A percentile compares a stretch with the other conserved stretches of the same genome.
Evolutionary conservation across 1,140 invertebrate genomes (phyloP).

Genomic region (Triops longicaudatus): DNA sequence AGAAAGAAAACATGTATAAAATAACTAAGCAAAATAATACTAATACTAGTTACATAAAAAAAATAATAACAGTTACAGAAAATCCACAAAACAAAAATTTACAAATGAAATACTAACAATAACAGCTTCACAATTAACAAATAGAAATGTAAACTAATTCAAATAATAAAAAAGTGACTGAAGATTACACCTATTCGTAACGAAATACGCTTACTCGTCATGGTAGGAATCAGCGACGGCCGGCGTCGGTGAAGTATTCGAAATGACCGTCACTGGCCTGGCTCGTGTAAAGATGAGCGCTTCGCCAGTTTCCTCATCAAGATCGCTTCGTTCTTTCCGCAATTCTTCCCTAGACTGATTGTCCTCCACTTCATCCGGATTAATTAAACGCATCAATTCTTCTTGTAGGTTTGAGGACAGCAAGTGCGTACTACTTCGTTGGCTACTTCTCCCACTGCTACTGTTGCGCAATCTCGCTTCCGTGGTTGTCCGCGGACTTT

Average conservation of each 20-base stretch:
- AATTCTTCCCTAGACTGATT: slow-evolving; percentile 33
- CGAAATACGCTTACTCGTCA: slow-evolving; percentile 30
- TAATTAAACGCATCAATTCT: slow-evolving; percentile 79
- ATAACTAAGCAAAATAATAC: too few relatives aligned
- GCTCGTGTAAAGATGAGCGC: slow-evolving; percentile 63
- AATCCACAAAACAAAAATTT: too few relatives aligned
- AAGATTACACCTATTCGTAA: too few relatives aligned
- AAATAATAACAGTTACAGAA: too few relatives aligned
- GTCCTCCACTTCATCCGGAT: slow-evolving; percentile 52
- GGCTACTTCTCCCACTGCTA: slow-evolving; percentile 30
- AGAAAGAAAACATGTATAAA: too few relatives aligned
- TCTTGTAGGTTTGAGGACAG: slow-evolving; percentile 66
- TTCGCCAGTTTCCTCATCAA: slow-evolving; percentile 16
- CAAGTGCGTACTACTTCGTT: slow-evolving; percentile 49
- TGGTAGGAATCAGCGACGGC: slow-evolving; percentile 47
- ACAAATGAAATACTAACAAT: too few relatives aligned
- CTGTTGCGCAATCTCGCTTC: slow-evolving; percentile 25
- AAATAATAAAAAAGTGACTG: too few relatives aligned
- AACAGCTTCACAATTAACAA: too few relatives aligned
- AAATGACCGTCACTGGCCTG: slow-evolving; percentile 60
- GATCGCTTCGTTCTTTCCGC: neutral
- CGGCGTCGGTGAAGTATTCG: slow-evolving; percentile 53
- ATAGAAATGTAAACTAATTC: too few relatives aligned
- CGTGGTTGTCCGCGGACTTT: slow-evolving; percentile 44
- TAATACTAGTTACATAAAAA: too few relatives aligned